Evolutionary conservation across 2,888 invertebrate species (phyloP).

Genomic region (Stictocephala bisonia): DNA sequence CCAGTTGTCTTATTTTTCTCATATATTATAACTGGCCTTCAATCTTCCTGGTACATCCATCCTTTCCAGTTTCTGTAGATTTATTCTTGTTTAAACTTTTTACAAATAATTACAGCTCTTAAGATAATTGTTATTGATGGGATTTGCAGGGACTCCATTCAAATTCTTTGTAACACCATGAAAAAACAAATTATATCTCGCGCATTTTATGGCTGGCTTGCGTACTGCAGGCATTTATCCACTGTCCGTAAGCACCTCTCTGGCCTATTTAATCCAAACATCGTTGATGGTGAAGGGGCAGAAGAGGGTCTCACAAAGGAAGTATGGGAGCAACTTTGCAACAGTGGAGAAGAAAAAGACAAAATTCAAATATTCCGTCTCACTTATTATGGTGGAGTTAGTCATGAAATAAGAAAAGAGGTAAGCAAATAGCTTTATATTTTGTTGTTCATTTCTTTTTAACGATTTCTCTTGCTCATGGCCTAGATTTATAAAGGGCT

Average conservation of each 20-base stretch:
- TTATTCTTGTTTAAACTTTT: too few relatives aligned
- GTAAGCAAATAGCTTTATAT: too few relatives aligned
- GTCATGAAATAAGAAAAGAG: slow-evolving; percentile 78
- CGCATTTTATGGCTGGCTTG: slow-evolving; percentile 97
- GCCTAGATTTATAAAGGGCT: too few relatives aligned
- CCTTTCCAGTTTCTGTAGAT: too few relatives aligned
- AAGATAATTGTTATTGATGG: slow-evolving; percentile 2
- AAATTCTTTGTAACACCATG: slow-evolving; percentile 94
- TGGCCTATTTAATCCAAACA: slow-evolving; percentile 83
- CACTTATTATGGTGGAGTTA: slow-evolving; percentile 89
- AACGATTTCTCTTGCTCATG: too few relatives aligned
- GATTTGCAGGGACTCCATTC: slow-evolving; percentile 64
- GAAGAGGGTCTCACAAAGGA: slow-evolving; percentile 81
- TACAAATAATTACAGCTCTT: neutral
- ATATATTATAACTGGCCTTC: too few relatives aligned
- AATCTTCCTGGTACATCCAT: too few relatives aligned
- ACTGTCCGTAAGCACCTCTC: slow-evolving; percentile 94
- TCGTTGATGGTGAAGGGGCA: slow-evolving; percentile 73
- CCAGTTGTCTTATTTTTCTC: too few relatives aligned
- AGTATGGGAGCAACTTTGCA: slow-evolving; percentile 75
- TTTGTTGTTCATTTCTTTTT: too few relatives aligned
- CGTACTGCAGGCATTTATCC: slow-evolving; percentile 91
- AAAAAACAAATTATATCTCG: slow-evolving; percentile 93
- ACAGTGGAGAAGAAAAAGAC: slow-evolving; percentile 69
- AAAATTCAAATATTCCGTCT: slow-evolving; percentile 82